Evolutionary conservation across 2,113 vertebrate species (phyloP).

Genomic region (Pterocles orientalis): DNA sequence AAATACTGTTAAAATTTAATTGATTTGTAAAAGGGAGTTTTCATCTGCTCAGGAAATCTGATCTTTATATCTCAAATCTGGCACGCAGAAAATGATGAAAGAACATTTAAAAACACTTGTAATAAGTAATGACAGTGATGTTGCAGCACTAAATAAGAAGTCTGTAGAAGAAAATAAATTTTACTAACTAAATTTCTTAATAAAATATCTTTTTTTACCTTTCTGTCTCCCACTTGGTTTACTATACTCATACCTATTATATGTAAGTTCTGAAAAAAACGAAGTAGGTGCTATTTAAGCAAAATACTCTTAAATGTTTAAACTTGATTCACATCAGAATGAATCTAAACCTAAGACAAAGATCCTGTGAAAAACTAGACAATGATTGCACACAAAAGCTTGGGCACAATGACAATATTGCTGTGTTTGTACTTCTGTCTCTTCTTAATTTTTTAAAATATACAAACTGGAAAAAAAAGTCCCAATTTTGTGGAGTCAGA

Average conservation of each 20-base stretch:
- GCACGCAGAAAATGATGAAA: not conserved
- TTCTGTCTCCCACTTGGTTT: not conserved
- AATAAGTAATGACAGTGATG: not conserved
- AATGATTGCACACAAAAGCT: fast-evolving
- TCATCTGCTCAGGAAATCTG: not conserved
- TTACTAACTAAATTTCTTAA: not conserved
- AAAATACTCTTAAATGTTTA: not conserved
- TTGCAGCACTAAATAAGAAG: not conserved
- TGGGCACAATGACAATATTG: not conserved
- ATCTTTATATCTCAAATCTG: not conserved
- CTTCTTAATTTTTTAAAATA: not conserved
- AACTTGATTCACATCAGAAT: not conserved
- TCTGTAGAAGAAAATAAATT: not conserved
- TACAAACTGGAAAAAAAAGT: not conserved
- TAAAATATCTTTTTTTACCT: not conserved
- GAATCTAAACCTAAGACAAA: not conserved
- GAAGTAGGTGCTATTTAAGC: not conserved
- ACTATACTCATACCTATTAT: not conserved
- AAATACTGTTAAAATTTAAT: not conserved
- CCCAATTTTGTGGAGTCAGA: not conserved
- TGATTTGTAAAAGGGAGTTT: not conserved
- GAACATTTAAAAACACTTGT: not conserved
- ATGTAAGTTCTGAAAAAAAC: not conserved
- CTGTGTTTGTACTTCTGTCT: not conserved
- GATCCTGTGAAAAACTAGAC: not conserved